These are phyloP conservation scores for Drosophila paulistorum DNA, from an alignment of 1,140 invertebrate species.

Conservation along the genomic window DNA sequence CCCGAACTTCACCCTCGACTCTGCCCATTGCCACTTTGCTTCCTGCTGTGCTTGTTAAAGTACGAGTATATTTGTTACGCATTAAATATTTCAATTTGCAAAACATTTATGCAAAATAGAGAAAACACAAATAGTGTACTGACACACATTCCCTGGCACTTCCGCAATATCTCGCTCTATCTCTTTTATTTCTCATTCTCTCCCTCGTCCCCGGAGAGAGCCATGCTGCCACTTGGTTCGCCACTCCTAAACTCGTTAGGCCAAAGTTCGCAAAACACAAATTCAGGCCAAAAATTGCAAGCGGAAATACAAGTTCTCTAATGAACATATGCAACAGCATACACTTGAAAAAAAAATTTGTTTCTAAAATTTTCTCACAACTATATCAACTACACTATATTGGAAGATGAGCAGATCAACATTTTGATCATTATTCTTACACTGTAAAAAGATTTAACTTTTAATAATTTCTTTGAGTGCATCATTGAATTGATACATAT, in stretches of 20 bases:
- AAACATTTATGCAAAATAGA: slow-evolving; percentile 71
- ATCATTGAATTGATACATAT: no score
- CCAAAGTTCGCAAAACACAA: slow-evolving; percentile 11
- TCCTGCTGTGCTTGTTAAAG: slow-evolving; percentile 31
- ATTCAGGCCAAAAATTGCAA: slow-evolving; percentile 12
- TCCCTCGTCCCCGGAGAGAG: background rate
- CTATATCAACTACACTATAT: no score
- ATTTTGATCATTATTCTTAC: no score
- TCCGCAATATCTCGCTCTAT: slow-evolving; percentile 5
- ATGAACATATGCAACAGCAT: slow-evolving; percentile 14
- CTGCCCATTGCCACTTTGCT: background rate
- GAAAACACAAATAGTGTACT: slow-evolving; percentile 2
- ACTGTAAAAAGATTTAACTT: no score
- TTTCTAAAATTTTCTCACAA: no score
- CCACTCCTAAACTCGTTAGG: slow-evolving; percentile 2
- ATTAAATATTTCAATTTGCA: slow-evolving; percentile 75
- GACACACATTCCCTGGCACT: slow-evolving; percentile 19
- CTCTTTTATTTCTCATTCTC: background rate
- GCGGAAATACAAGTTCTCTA: slow-evolving; percentile 17
- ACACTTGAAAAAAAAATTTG: slow-evolving; percentile 6
- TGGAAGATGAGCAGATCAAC: no score
- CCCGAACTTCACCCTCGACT: background rate
- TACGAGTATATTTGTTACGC: slow-evolving; percentile 50
- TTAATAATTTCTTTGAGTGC: no score
- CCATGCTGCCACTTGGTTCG: background rate